Evolutionary conservation across 2,797 vertebrate genomes (phyloP).

Genomic region (Megaceryle alcyon): DNA sequence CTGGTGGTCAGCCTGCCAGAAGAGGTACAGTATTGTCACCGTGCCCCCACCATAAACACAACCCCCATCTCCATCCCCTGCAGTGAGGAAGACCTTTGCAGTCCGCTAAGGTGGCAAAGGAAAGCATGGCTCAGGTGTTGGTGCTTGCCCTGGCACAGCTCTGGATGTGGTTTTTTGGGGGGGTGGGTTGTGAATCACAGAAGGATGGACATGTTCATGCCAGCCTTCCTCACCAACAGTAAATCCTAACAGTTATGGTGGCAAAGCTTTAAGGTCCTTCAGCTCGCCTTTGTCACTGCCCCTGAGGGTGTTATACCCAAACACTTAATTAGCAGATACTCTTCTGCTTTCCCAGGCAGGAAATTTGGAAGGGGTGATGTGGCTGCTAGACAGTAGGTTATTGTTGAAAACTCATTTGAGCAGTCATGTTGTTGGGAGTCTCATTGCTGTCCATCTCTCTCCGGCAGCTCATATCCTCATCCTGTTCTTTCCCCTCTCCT

Average conservation of each 20-base stretch:
- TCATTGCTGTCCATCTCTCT: background rate
- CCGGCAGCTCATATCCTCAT: background rate
- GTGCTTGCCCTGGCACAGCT: background rate
- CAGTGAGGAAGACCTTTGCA: background rate
- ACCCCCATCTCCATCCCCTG: accelerated
- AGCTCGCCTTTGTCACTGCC: background rate
- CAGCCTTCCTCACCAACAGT: background rate
- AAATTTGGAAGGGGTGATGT: background rate
- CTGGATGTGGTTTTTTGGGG: conserved; percentile 30
- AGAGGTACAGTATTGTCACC: conserved; percentile 84
- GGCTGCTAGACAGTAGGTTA: background rate
- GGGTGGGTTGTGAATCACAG: conserved; percentile 8
- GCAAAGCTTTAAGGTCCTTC: conserved; percentile 31
- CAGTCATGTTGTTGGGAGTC: background rate
- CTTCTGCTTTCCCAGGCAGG: conserved; percentile 11
- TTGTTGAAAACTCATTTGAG: conserved; percentile 1
- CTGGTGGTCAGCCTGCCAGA: conserved; percentile 95
- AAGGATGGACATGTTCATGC: background rate
- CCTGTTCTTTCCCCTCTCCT: background rate
- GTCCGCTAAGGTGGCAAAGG: background rate
- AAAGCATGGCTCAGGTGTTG: accelerated
- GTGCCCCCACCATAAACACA: accelerated
- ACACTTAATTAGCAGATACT: background rate
- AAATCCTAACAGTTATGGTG: background rate
- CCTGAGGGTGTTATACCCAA: background rate